phyloP scores from a whole-genome alignment of 2,113 vertebrate genomes.

The Anser cygnoides region DNA sequence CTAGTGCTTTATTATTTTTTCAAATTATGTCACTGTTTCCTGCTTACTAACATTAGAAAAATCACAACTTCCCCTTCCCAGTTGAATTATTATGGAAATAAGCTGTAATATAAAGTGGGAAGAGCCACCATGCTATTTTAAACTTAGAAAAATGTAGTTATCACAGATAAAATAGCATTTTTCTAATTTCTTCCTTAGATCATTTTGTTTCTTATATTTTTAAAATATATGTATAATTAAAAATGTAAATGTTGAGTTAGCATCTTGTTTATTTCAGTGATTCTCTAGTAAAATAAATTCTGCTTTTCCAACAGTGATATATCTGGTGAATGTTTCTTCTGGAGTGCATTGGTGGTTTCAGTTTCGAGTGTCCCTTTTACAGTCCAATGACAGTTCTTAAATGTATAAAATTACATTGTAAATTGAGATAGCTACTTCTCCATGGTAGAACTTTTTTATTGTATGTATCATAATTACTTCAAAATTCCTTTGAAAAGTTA shows the following conservation, averaged over 20 bases:
- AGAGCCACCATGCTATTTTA: background rate
- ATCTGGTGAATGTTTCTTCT: background rate
- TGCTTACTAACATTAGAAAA: background rate
- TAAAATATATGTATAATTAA: background rate
- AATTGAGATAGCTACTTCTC: background rate
- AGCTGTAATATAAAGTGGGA: background rate
- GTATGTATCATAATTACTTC: background rate
- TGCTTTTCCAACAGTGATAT: accelerated
- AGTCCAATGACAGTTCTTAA: background rate
- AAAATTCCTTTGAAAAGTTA: background rate
- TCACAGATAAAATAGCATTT: background rate
- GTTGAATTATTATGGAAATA: background rate
- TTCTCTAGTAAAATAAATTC: background rate
- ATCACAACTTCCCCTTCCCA: accelerated
- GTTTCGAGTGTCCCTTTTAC: background rate
- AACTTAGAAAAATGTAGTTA: background rate
- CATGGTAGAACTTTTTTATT: background rate
- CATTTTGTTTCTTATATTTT: background rate
- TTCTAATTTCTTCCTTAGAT: background rate
- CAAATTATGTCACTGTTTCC: background rate
- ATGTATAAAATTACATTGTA: background rate
- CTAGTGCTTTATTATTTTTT: background rate
- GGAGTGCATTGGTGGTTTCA: background rate
- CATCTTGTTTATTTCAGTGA: background rate
- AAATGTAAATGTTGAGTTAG: background rate